A percentile compares a stretch with the other conserved stretches of the same genome.
These are phyloP conservation scores for Pachypeltis micranthus DNA, from an alignment of 1,140 invertebrate species.

Conservation along the genomic window DNA sequence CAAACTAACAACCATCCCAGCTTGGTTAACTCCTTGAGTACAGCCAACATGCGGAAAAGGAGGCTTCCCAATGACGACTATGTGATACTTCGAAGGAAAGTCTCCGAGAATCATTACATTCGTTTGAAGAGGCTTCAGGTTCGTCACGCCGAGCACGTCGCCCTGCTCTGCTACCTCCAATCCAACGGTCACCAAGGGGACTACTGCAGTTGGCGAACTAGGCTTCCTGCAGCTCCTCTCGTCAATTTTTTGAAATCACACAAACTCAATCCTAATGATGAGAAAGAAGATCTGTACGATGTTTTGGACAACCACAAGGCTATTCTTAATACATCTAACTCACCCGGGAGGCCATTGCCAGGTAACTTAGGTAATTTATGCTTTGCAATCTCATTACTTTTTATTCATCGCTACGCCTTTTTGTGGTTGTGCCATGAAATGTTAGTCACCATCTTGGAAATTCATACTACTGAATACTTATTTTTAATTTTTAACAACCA, in stretches of 20 bases:
- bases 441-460: no score
- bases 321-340: not conserved
- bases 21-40: not conserved
- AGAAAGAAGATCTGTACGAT: conserved; percentile 19
- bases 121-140: not conserved
- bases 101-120: conserved; percentile 7
- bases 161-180: conserved; percentile 16
- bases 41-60: conserved; percentile 11
- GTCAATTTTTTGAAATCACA: conserved; percentile 20
- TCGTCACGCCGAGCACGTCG: conserved; percentile 15
- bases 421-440: no score
- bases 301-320: not conserved
- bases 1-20: conserved; percentile 14
- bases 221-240: conserved; percentile 15
- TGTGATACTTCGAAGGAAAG: conserved; percentile 1
- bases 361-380: no score
- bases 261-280: conserved; percentile 21
- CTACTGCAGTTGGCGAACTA: conserved; percentile 18
- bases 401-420: no score
- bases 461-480: no score
- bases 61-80: conserved; percentile 17
- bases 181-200: conserved; percentile 7
- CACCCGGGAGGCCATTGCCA: not conserved
- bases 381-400: no score
- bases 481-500: no score